Conservation (phyloP, 2,888 invertebrate species). For the Philopedon plagiatum region DNA sequence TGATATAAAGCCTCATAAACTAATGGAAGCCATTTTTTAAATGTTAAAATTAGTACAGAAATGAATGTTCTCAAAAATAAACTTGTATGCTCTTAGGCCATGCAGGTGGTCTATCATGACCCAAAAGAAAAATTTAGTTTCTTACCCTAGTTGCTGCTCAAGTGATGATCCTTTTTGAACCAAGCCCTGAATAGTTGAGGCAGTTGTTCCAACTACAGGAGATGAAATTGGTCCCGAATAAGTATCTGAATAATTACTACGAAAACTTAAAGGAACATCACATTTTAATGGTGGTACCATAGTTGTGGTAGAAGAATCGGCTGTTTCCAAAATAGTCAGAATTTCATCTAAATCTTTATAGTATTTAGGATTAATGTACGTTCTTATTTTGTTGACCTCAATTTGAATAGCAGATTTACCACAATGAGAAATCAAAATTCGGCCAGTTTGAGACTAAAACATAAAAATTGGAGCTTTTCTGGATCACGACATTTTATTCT, state of each 20-base stretch:
- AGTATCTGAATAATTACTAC: constrained; percentile 49
- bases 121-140: too few species aligned
- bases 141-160: constrained; percentile 60
- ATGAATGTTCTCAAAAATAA: too few species aligned
- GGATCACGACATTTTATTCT: too few species aligned
- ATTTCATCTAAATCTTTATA: constrained; percentile 69
- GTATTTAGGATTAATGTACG: constrained; percentile 68
- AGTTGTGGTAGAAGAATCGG: constrained; percentile 60
- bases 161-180: constrained; percentile 58
- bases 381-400: constrained; percentile 67
- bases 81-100: too few species aligned
- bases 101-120: too few species aligned
- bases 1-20: too few species aligned
- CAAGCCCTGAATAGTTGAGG: constrained; percentile 63
- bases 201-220: constrained; percentile 58
- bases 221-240: constrained; percentile 29
- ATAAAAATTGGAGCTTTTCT: background rate
- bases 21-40: too few species aligned
- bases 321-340: constrained; percentile 66
- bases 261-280: constrained; percentile 66
- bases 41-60: too few species aligned
- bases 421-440: constrained; percentile 70
- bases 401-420: constrained; percentile 68
- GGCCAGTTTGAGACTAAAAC: constrained; percentile 72
- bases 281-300: constrained; percentile 70